Evolutionary conservation across 2,888 invertebrate species (phyloP), one percentile per base, ranked within the genome.

Genomic region (Tenthredo mesomela): DNA sequence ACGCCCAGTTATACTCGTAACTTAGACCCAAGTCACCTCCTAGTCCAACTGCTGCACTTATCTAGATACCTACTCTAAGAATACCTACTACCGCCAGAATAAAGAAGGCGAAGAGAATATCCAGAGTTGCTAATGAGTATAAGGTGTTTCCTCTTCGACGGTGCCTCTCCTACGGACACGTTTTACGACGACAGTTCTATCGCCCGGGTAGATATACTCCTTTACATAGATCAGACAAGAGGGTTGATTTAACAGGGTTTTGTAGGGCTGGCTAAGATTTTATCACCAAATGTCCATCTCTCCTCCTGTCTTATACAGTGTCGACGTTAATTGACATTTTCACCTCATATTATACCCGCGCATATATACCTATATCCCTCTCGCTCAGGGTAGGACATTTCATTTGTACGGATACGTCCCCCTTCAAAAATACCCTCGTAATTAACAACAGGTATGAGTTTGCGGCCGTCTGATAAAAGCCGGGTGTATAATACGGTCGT

Each of bases 131-230:
- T 92, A 92, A 92, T 92, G 92, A 92, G 92, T 92, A 21, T 73
- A 40, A 92, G 92, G 92, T 92, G 92, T 92, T 92, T 91, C 91
- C 91, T 91, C 91, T 91, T 91, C 90, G 92, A 92, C 92, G 90
- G 90, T 47, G 12, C 47, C 47, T 47, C 47, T 47, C 47, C 47
- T 47, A 15, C 47, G 90, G 92, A 92, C 92, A 91, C 92, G 91
- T 91, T 92, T 92, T 92, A 92, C 92, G 91, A 92, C 90, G 90
- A 90, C 92, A 92, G 92, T 92, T 92, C 91, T 90, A 33, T 29
- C 70, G 67, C 67, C 18, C 18, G 15, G 15, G 29, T n/a, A 0
- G 29, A 73, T n/a, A 73, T n/a, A n/a, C 43, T 43, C 43, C 73
- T n/a, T 73, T 21, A 40, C 73, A 25, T 25, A n/a, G 40, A n/a